Conservation (phyloP, 64 coral and sea anemone genomes). For the Anthopleura sola region DNA sequence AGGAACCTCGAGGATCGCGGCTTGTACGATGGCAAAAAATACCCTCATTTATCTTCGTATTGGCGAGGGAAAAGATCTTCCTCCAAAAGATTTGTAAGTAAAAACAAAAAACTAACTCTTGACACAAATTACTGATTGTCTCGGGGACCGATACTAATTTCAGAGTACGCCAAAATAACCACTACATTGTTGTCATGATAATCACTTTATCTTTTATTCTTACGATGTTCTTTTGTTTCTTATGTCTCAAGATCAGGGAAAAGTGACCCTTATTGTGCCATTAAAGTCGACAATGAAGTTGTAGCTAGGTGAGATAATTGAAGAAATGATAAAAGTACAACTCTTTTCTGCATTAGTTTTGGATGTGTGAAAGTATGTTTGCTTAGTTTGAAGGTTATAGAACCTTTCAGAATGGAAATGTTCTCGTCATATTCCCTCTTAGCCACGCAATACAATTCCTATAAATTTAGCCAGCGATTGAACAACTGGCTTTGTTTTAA, state of each 20-base stretch:
- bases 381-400: neutral
- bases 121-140: neutral
- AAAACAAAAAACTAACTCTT: neutral
- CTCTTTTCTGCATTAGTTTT: neutral
- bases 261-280: constrained; percentile 88
- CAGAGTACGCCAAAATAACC: neutral
- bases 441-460: no score
- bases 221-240: constrained; percentile 14
- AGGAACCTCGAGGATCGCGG: neutral
- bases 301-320: constrained; percentile 69
- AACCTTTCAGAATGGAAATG: neutral
- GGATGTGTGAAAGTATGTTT: neutral
- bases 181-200: neutral
- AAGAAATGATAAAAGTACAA: neutral
- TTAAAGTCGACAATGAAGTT: constrained; percentile 85
- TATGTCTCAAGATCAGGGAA: constrained; percentile 58
- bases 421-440: neutral
- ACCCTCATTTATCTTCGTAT: constrained; percentile 83
- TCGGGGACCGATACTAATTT: neutral
- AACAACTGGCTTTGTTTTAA: no score
- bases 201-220: neutral
- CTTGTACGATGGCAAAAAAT: constrained; percentile 55
- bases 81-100: constrained; percentile 86
- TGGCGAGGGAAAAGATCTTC: constrained; percentile 84
- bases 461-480: neutral